Percentiles rank a stretch among this genome's conserved stretches.
Evolutionary conservation across 2,888 invertebrate species (phyloP).

Genomic region (Eupithecia vulgata): DNA sequence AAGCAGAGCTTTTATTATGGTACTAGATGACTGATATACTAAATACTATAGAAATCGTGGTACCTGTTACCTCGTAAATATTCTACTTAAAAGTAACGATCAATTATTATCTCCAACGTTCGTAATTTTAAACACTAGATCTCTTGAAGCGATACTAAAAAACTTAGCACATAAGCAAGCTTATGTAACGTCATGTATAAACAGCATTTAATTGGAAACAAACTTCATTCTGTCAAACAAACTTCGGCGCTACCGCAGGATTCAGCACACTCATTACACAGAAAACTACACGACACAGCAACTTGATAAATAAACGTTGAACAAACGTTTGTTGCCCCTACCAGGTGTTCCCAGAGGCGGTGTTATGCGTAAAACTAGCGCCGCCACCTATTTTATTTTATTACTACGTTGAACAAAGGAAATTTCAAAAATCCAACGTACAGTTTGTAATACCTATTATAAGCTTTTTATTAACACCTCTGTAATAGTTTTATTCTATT

Average conservation of each 20-base stretch:
- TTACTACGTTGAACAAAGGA: too few relatives aligned
- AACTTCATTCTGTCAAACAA: constrained; percentile 30
- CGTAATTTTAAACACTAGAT: background rate
- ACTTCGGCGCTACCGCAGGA: constrained; percentile 18
- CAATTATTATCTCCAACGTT: background rate
- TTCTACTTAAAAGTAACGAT: background rate
- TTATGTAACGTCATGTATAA: constrained; percentile 16
- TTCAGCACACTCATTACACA: constrained; percentile 33
- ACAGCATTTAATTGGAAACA: constrained; percentile 21
- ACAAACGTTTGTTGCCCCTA: constrained; percentile 21
- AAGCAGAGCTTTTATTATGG: too few relatives aligned
- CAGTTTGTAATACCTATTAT: too few relatives aligned
- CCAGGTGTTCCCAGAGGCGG: constrained; percentile 1
- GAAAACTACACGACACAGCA: constrained; percentile 37
- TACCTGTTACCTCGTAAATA: background rate
- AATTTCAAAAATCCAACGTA: too few relatives aligned
- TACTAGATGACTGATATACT: too few relatives aligned
- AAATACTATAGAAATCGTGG: too few relatives aligned
- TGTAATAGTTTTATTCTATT: too few relatives aligned
- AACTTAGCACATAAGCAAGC: background rate
- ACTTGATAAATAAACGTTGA: constrained; percentile 41
- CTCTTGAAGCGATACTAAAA: background rate
- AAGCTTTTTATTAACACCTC: too few relatives aligned
- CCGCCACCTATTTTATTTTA: too few relatives aligned
- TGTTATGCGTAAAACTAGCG: too few relatives aligned